Base-by-base conservation (phyloP, 2,888 invertebrate species). In the Amphipyra berbera region DNA sequence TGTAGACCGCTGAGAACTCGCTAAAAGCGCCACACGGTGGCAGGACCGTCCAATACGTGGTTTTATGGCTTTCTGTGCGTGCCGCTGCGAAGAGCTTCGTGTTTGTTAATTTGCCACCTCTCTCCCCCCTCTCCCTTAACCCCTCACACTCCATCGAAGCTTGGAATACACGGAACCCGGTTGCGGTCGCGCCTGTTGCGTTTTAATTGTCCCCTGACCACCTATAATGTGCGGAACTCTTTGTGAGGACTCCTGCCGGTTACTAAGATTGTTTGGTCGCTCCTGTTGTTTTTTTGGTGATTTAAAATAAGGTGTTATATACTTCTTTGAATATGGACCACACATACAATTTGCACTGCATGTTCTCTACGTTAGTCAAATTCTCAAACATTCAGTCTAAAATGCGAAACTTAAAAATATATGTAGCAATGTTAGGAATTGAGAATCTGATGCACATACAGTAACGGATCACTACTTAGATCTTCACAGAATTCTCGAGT, bases 101-200 rank as follows among this genome's bases (percentile, higher is more conserved):
- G 86, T 87, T 86, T 86, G 87, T 87, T 86, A 86, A 87, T 85
- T 83, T 81, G 81, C 82, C 78, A 76, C 79, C 80, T 65, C 52
- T 55, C 27, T 57, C 62, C 73, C 68, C 68, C 64, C 54, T 45
- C 27, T 8, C 55, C 60, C 62, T 48, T 35, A 13, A 35, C 68
- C 58, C 61, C 49, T 61, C 64, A 35, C 58, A 49, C 54, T 65
- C 60, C 64, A 58, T 55, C 37, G 49, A 12, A 55, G 62, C 55
- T 45, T 14, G 57, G 50, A 61, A 60, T 37, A 68, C 63, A 65
- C 63, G 64, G 67, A 68, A 60, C 71, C 41, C 55, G 65, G 60
- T 56, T 76, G 74, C 59, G 79, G 77, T 75, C 66, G 73, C 61
- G 85, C 85, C 86, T 86, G 86, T 86, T 85, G 86, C 85, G 75